phyloP scores from a whole-genome alignment of 2,888 invertebrate species.

The Euzetes globulus region DNA sequence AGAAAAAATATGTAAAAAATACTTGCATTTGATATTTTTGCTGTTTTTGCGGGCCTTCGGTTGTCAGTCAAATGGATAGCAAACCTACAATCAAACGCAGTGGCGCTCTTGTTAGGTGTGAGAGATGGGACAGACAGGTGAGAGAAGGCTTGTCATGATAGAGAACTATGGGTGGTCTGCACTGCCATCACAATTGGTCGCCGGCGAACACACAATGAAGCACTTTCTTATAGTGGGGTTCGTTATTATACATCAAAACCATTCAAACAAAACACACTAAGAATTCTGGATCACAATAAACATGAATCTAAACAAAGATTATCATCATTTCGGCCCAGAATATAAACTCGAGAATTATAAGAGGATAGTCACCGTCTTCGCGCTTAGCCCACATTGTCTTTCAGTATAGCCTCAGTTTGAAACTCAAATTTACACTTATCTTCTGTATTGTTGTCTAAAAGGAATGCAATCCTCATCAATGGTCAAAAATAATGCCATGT shows the following conservation, averaged over 20 bases:
- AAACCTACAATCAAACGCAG: neutral
- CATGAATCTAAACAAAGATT: neutral
- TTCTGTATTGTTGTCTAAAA: too few species aligned
- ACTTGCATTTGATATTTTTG: neutral
- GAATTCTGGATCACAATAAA: neutral
- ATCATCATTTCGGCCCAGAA: too few species aligned
- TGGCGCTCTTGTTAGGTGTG: slow-evolving; percentile 1
- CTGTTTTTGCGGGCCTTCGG: neutral
- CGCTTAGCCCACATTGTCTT: too few species aligned
- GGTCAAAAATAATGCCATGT: too few species aligned
- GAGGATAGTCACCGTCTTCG: too few species aligned
- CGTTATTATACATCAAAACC: neutral
- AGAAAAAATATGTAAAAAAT: neutral
- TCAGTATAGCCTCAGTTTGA: too few species aligned
- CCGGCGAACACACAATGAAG: neutral
- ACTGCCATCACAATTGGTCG: neutral
- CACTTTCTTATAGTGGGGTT: neutral
- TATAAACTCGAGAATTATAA: too few species aligned
- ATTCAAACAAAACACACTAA: neutral
- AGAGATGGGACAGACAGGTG: neutral
- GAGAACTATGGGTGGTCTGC: neutral
- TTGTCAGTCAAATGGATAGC: neutral
- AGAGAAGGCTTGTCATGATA: slow-evolving; percentile 4
- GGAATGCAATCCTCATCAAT: too few species aligned
- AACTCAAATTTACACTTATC: too few species aligned